These are phyloP conservation scores for Conus betulinus DNA, from an alignment of 1,140 invertebrate genomes.

Conservation along the genomic window DNA sequence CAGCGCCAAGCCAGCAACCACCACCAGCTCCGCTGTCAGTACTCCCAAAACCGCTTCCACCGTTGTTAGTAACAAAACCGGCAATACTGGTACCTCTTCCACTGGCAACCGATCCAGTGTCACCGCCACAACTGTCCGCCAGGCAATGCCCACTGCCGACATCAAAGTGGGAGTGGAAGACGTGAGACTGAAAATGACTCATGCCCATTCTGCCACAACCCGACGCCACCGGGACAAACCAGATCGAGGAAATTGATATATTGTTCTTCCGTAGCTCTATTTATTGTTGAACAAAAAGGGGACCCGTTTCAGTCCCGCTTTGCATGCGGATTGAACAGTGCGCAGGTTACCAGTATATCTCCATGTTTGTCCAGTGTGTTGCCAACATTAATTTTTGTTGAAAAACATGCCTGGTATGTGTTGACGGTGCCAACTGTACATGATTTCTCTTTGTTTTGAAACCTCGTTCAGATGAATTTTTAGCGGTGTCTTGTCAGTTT, in stretches of 20 bases:
- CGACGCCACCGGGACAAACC: neutral
- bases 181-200: slow-evolving; percentile 54
- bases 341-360: too few species aligned
- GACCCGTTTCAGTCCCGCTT: too few species aligned
- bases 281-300: too few species aligned
- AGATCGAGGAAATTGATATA: slow-evolving; percentile 35
- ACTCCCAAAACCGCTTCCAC: neutral
- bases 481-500: too few species aligned
- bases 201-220: slow-evolving; percentile 29
- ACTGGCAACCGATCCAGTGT: neutral
- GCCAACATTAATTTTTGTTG: too few species aligned
- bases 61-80: neutral
- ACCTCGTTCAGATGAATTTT: too few species aligned
- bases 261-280: neutral
- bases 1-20: neutral
- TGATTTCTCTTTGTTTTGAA: too few species aligned
- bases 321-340: too few species aligned
- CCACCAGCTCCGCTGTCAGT: neutral
- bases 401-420: too few species aligned
- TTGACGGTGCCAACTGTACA: too few species aligned
- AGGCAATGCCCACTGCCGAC: slow-evolving; percentile 26
- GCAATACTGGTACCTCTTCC: neutral
- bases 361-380: too few species aligned
- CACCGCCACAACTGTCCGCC: slow-evolving; percentile 20
- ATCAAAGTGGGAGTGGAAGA: slow-evolving; percentile 44